Evolutionary conservation across 2,113 vertebrate species (phyloP).

Genomic region (Scolopax mira): DNA sequence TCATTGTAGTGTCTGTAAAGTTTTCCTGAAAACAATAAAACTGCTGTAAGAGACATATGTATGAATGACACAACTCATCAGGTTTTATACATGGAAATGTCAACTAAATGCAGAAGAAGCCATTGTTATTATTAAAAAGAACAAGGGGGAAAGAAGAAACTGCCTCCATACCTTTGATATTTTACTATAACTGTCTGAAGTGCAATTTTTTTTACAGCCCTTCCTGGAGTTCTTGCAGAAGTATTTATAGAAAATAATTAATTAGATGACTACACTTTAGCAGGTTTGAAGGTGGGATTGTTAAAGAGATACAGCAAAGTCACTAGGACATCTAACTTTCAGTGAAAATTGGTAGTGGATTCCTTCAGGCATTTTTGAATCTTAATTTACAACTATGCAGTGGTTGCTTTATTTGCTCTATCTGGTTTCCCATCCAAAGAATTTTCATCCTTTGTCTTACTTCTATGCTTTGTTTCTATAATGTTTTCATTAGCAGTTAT

Average conservation of each 20-base stretch:
- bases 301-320: background rate
- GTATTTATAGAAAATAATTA: background rate
- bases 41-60: background rate
- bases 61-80: background rate
- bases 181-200: background rate
- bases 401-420: background rate
- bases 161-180: background rate
- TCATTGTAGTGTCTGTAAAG: background rate
- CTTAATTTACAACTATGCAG: background rate
- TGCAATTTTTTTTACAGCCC: background rate
- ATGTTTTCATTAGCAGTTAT: background rate
- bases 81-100: background rate
- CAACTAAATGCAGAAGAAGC: background rate
- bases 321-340: background rate
- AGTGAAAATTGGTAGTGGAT: background rate
- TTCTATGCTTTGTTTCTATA: background rate
- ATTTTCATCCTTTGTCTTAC: background rate
- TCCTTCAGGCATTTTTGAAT: background rate
- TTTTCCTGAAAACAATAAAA: background rate
- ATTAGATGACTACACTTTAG: background rate
- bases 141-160: background rate
- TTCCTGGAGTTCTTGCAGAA: background rate
- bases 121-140: background rate
- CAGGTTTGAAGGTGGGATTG: background rate
- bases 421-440: fast-evolving